These are phyloP conservation scores for Esperia sulphurella DNA, from an alignment of 2,888 invertebrate species.

Conservation along the genomic window DNA sequence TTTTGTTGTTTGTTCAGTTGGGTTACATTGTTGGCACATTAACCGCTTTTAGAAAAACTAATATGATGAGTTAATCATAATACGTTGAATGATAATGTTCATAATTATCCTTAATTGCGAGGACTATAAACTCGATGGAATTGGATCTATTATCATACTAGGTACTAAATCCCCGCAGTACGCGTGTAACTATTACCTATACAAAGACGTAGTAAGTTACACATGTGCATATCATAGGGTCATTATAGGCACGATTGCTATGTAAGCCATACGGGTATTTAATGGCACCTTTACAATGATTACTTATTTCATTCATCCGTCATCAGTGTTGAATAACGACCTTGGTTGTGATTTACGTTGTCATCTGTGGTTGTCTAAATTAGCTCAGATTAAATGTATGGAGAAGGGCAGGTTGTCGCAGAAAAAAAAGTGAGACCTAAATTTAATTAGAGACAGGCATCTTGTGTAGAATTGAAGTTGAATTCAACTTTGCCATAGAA, in stretches of 20 bases:
- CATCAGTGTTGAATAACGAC: not conserved
- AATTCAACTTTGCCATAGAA: too few species aligned
- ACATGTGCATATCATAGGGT: conserved; percentile 27
- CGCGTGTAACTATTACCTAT: not conserved
- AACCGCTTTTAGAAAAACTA: not conserved
- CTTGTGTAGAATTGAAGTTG: too few species aligned
- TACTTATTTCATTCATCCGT: conserved; percentile 17
- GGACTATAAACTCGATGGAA: too few species aligned
- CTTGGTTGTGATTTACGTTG: not conserved
- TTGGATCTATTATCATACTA: not conserved
- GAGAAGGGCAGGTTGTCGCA: too few species aligned
- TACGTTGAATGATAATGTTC: too few species aligned
- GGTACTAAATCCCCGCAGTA: not conserved
- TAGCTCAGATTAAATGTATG: too few species aligned
- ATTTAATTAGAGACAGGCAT: too few species aligned
- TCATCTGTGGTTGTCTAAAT: not conserved
- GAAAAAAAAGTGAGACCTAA: too few species aligned
- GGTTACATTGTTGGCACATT: not conserved
- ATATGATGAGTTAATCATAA: not conserved
- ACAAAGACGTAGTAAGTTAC: conserved; percentile 7
- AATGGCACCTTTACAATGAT: conserved; percentile 35
- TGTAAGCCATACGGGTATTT: conserved; percentile 47
- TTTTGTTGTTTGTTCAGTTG: not conserved
- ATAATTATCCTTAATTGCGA: too few species aligned
- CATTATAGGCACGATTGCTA: conserved; percentile 43